These are phyloP conservation scores for Adelosebastes latens DNA, from an alignment of 2,797 vertebrate species.

Conservation along the genomic window DNA sequence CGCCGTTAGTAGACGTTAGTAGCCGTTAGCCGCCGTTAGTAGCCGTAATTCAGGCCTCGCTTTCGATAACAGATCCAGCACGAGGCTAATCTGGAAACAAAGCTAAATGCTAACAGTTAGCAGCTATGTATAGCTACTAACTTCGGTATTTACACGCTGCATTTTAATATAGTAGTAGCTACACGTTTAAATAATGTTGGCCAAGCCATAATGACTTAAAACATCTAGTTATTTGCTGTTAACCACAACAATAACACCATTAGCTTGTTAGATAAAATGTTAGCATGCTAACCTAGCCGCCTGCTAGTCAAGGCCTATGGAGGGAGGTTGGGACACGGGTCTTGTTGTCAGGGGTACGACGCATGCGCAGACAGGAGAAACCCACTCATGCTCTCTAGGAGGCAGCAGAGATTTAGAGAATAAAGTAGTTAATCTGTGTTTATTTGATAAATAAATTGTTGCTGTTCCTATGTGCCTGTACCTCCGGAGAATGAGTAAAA, in stretches of 20 bases:
- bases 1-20: too few species aligned
- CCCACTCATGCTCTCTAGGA: not conserved
- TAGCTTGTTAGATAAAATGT: not conserved
- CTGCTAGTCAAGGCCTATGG: not conserved
- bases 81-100: slow-evolving; percentile 70
- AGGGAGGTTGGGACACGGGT: too few species aligned
- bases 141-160: too few species aligned
- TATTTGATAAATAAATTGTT: not conserved
- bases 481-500: not conserved
- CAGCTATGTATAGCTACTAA: not conserved
- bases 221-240: fast-evolving
- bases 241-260: not conserved
- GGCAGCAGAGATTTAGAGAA: not conserved
- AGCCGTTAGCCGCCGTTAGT: too few species aligned
- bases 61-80: slow-evolving; percentile 68
- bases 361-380: slow-evolving; percentile 62
- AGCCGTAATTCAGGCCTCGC: slow-evolving; percentile 52
- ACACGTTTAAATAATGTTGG: not conserved
- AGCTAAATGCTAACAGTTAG: slow-evolving; percentile 64
- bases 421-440: not conserved
- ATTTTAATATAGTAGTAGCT: not conserved
- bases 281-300: not conserved
- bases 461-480: not conserved
- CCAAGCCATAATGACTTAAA: fast-evolving
- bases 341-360: not conserved